A percentile compares a stretch with the other conserved stretches of the same genome.
These are phyloP conservation scores for Ctenoplectra terminalis DNA, from an alignment of 1,140 invertebrate species.

Conservation along the genomic window DNA sequence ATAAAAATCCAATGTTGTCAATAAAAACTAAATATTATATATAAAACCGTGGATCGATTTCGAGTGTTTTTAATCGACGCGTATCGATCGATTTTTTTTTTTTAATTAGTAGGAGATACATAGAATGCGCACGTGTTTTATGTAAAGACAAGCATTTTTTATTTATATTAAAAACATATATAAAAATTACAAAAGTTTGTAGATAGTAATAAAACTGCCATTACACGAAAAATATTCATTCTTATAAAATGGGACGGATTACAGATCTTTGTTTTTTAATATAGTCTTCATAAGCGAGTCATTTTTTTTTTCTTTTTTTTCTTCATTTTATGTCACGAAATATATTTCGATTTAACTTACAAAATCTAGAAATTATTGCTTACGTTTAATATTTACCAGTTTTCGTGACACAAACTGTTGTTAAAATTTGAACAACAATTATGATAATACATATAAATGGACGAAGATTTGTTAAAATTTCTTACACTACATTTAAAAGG, in stretches of 20 bases:
- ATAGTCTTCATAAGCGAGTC: not conserved
- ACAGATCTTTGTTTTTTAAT: not conserved
- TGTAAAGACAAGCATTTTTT: conserved; percentile 31
- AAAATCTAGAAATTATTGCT: not conserved
- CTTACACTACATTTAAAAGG: conserved; percentile 22
- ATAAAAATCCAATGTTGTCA: conserved; percentile 80
- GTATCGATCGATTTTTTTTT: not conserved
- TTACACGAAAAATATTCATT: not conserved
- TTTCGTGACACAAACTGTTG: not conserved
- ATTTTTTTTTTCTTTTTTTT: not conserved
- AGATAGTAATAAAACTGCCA: conserved; percentile 1
- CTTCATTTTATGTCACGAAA: not conserved
- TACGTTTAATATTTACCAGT: no score
- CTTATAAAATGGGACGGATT: conserved; percentile 17
- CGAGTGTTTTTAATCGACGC: not conserved
- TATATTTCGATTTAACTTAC: not conserved
- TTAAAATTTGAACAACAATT: conserved; percentile 28
- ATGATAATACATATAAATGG: conserved; percentile 49
- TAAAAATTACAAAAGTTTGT: conserved; percentile 48
- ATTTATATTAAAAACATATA: conserved; percentile 28
- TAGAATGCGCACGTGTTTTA: not conserved
- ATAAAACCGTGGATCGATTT: not conserved
- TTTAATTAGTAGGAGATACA: not conserved
- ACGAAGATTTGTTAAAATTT: conserved; percentile 51
- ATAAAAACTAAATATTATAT: conserved; percentile 76